These are phyloP conservation scores for Lasioglossum villosulum DNA, from an alignment of 2,888 invertebrate genomes.

Conservation along the genomic window DNA sequence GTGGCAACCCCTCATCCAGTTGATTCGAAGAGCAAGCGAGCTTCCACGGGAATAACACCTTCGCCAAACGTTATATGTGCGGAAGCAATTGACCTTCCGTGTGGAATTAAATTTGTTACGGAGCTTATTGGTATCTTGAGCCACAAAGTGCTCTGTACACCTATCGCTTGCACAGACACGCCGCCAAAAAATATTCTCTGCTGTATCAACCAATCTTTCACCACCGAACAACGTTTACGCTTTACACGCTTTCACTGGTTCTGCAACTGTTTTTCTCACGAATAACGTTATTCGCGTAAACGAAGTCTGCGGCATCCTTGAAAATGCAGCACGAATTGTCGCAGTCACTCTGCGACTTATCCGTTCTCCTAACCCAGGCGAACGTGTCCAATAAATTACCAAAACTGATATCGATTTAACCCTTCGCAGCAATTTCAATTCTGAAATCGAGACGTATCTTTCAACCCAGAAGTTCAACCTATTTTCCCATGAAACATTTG, in stretches of 20 bases:
- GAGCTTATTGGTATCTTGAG: not conserved
- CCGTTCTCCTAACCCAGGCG: too few species aligned
- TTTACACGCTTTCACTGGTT: not conserved
- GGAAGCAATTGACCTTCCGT: not conserved
- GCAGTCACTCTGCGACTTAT: too few species aligned
- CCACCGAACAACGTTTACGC: not conserved
- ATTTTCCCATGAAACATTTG: too few species aligned
- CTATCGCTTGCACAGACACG: not conserved
- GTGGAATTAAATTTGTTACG: slow-evolving; percentile 6
- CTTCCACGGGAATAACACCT: not conserved
- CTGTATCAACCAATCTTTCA: not conserved
- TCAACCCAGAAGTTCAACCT: too few species aligned
- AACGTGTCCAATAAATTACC: too few species aligned
- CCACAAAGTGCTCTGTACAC: not conserved
- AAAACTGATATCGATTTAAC: too few species aligned
- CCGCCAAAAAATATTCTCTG: not conserved
- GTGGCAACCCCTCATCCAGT: not conserved
- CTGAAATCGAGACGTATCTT: too few species aligned
- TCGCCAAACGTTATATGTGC: not conserved
- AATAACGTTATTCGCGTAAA: too few species aligned
- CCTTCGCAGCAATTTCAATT: too few species aligned
- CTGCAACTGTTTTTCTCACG: too few species aligned
- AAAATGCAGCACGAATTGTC: too few species aligned
- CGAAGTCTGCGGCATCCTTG: too few species aligned
- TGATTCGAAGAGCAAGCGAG: not conserved